Conservation (phyloP, 1,140 invertebrate species). For the Drosophila burlai region DNA sequence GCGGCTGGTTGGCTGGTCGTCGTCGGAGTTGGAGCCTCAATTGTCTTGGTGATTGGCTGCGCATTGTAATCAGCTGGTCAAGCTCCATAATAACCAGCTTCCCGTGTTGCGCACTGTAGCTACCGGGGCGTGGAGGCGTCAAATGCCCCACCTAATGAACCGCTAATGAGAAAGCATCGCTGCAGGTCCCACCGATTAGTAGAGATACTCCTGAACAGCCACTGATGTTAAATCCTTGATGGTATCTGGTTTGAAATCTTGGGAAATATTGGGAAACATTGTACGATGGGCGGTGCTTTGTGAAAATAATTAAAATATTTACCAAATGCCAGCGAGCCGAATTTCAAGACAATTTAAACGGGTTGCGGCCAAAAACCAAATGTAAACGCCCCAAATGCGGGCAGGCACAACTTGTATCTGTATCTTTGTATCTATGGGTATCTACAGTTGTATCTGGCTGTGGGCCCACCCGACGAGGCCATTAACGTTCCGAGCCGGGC, state of each 20-base stretch:
- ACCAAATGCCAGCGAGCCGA: conserved; percentile 40
- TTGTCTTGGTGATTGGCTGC: conserved; percentile 61
- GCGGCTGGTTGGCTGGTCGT: conserved; percentile 10
- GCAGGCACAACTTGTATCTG: conserved; percentile 42
- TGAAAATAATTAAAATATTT: conserved; percentile 75
- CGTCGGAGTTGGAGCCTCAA: neutral
- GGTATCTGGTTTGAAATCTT: conserved; percentile 4
- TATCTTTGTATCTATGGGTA: conserved; percentile 25
- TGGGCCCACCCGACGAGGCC: conserved; percentile 62
- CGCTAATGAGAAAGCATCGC: conserved; percentile 76
- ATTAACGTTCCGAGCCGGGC: conserved; percentile 52
- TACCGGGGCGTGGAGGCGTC: conserved; percentile 65
- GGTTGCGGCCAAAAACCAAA: conserved; percentile 46
- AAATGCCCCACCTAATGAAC: conserved; percentile 69
- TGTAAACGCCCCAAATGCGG: conserved; percentile 71
- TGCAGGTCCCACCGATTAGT: conserved; percentile 31
- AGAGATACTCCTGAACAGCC: neutral
- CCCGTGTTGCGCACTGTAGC: conserved; percentile 45
- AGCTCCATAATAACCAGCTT: conserved; percentile 43
- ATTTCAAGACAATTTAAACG: conserved; percentile 61
- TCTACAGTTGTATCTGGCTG: conserved; percentile 35
- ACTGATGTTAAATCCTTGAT: neutral
- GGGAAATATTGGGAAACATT: conserved; percentile 12
- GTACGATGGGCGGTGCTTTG: conserved; percentile 31
- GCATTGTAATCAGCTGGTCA: conserved; percentile 64